Evolutionary conservation across 2,797 vertebrate species (phyloP), one percentile per base, ranked within the genome.

Genomic region (Sebastes nivosus): DNA sequence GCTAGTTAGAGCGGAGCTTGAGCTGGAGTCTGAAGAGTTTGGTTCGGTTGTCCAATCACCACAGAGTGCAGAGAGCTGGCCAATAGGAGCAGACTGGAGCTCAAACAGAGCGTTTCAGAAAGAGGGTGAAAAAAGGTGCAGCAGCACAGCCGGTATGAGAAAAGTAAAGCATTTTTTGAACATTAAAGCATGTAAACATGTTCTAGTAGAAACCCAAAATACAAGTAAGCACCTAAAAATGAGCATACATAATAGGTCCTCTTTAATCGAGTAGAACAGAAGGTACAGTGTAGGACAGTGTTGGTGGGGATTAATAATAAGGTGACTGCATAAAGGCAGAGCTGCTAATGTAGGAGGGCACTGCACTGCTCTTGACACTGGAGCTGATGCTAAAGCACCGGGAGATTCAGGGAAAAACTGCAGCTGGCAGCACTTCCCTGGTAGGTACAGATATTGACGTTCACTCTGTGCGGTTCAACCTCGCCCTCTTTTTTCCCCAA

Each of bases 381-480:
- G 29, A 59, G 61, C 20, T 14, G 46, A 81, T 4, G 77, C 52
- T 55, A 1, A 60, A 68, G 52, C 34, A 20, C 22, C 9, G 2
- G 5, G 46, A 32, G 74, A 29, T 18, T 42, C 25, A 38, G 55
- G 29, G 32, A 59, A 4, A 64, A 66, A 50, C 50, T 81, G 77
- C 82, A 77, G 59, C 75, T 67, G 84, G 29, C 42, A 80, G 82
- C 27, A 64, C 59, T 80, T 81, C 57, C 69, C 71, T 84, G 46
- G 50, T 84, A 83, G 64, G 67, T 80, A 88, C 67, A 20, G 10
- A 57, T 85, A 79, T 83, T 74, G 72, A 83, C 67, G 8, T 83
- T 84, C 66, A 67, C 58, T 78, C 76, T 83, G 65, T 60, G 67
- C 18, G 20, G 55, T 77, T 89, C 71, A 74, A 71, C 72, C 71